phyloP scores from a whole-genome alignment of 2,113 vertebrate species.

The Lutjanus erythropterus region DNA sequence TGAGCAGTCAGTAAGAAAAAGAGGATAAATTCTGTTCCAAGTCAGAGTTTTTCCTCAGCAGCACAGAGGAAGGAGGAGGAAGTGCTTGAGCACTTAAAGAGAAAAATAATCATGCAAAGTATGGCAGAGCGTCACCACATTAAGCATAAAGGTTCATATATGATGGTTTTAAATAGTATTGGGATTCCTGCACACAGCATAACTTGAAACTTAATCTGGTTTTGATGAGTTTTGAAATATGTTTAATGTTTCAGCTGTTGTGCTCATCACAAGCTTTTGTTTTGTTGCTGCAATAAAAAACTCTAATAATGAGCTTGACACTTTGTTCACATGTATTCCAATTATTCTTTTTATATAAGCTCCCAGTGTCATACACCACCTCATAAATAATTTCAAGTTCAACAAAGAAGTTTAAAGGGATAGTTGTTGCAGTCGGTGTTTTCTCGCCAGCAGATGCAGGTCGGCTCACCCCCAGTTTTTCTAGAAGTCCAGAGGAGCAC shows the following conservation, averaged over 20 bases:
- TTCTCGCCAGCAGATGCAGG: too few species aligned
- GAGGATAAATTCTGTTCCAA: background rate
- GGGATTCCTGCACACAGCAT: background rate
- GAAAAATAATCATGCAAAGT: background rate
- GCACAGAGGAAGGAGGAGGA: background rate
- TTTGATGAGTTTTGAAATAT: constrained; percentile 10
- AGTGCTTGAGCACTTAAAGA: background rate
- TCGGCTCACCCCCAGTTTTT: too few species aligned
- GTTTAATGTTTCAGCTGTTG: background rate
- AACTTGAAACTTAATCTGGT: background rate
- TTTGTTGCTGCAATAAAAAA: background rate
- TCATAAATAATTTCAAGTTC: background rate
- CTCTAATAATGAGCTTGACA: constrained; percentile 3
- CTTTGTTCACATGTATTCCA: background rate
- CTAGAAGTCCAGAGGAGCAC: too few species aligned
- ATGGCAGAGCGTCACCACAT: background rate
- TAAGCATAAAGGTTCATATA: background rate
- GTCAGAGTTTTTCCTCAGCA: background rate
- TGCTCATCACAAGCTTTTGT: background rate
- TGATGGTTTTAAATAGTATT: background rate
- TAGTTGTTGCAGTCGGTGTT: too few species aligned
- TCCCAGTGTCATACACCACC: background rate
- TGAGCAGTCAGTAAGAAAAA: background rate
- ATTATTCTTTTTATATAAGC: background rate
- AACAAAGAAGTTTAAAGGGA: constrained; percentile 1